Conservation (phyloP, 2,888 invertebrate genomes). For the Drosophila pullipes region DNA sequence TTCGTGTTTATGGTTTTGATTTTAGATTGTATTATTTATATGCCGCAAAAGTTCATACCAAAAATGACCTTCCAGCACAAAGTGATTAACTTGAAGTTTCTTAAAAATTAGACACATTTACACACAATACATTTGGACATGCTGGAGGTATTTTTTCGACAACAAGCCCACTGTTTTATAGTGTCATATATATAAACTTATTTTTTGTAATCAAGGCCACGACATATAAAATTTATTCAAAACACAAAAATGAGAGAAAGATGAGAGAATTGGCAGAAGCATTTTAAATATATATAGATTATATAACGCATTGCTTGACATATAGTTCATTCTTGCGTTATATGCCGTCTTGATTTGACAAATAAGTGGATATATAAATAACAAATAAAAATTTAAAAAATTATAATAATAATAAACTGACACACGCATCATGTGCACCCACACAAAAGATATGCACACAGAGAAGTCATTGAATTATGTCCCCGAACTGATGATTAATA, state of each 20-base stretch:
- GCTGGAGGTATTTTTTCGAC: conserved; percentile 14
- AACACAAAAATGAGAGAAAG: conserved; percentile 18
- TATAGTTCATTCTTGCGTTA: conserved; percentile 1
- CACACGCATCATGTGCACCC: conserved; percentile 17
- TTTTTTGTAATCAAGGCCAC: conserved; percentile 62
- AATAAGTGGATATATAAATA: neutral
- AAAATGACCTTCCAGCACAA: conserved; percentile 40
- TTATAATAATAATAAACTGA: neutral
- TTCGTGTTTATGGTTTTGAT: conserved; percentile 9
- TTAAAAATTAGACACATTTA: conserved; percentile 42
- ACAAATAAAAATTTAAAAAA: neutral
- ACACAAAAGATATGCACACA: conserved; percentile 32
- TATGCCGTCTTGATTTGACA: conserved; percentile 4
- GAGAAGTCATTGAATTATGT: conserved; percentile 33
- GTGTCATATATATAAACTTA: conserved; percentile 8
- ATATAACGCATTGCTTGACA: conserved; percentile 31
- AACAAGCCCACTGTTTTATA: conserved; percentile 38
- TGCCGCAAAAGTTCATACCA: conserved; percentile 27
- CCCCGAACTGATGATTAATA: conserved; percentile 61
- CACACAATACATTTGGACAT: conserved; percentile 41
- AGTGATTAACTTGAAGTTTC: conserved; percentile 58
- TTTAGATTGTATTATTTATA: conserved; percentile 12
- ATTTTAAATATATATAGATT: conserved; percentile 18
- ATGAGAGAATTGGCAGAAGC: conserved; percentile 17
- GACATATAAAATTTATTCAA: conserved; percentile 41